Evolutionary conservation across 2,113 vertebrate species (phyloP), one percentile per base, ranked within the genome.

Genomic region (Oenanthe melanoleuca): DNA sequence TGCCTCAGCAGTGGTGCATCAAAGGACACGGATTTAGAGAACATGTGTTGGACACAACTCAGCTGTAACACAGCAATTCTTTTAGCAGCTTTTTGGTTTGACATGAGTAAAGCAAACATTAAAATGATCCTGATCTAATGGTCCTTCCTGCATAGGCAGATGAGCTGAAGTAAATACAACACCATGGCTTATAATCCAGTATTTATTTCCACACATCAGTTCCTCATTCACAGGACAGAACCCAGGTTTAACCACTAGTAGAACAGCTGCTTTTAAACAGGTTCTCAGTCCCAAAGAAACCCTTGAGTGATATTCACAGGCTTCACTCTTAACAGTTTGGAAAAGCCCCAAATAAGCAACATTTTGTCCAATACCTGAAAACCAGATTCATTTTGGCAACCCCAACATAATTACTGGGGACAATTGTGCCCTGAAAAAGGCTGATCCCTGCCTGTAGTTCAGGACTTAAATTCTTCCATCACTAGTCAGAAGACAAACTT

Each of bases 211-310:
- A 81, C 53, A 57, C 86, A 33, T 95, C 40, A 28, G 66, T 63
- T 88, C 74, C 75, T 82, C 29, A 31, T 37, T 93, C 72, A 60
- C 21, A 96, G 95, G 92, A 91, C 8, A 6, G 85, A 88, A 91
- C 22, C 64, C 61, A 64, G 37, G 29, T 67, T 84, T 75, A 81
- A 89, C 52, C 77, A 88, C 45, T 61, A 4, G 8, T 9, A 28
- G 33, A 85, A 25, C 40, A 92, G 47, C 67, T 71, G 34, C 50
- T 60, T 50, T 69, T 72, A 22, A 80, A 91, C 69, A 94, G 90
- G 79, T 90, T 86, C 80, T 74, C 64, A 86, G 28, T 61, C 50
- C 79, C 88, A 86, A 94, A 95, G 50, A 97, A 87, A 92, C 56
- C 2, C 18, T 34, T 5, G 24, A 59, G 31, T n/a, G 64, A 31